These are phyloP conservation scores for Malaclemys terrapin DNA, from an alignment of 2,113 vertebrate species.

Conservation along the genomic window DNA sequence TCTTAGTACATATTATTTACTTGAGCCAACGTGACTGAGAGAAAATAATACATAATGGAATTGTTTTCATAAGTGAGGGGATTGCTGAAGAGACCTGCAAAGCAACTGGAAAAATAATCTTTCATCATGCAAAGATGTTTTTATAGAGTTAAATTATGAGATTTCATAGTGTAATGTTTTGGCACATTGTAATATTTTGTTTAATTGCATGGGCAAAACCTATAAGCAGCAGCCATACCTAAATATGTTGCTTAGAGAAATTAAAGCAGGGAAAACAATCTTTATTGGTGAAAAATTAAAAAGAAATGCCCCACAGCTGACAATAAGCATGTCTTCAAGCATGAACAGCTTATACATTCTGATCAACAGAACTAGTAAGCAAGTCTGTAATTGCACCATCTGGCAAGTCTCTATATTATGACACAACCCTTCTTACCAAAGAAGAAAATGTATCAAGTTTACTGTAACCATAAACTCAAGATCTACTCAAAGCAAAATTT, in stretches of 20 bases:
- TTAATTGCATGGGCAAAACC: neutral
- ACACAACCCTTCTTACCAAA: slow-evolving; percentile 8
- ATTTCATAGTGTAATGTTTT: neutral
- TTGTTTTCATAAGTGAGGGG: slow-evolving; percentile 26
- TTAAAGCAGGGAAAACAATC: slow-evolving; percentile 10
- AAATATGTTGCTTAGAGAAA: neutral
- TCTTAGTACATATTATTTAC: neutral
- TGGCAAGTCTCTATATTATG: neutral
- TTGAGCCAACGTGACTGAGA: neutral
- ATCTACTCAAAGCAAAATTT: neutral
- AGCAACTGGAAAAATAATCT: neutral
- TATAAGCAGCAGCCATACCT: slow-evolving; percentile 40
- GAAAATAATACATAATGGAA: slow-evolving; percentile 10
- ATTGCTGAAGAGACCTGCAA: neutral
- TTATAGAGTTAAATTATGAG: slow-evolving; percentile 9
- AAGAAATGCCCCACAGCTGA: slow-evolving; percentile 1
- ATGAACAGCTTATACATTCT: neutral
- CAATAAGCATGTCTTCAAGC: slow-evolving; percentile 1
- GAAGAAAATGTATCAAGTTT: neutral
- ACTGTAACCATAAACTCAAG: neutral
- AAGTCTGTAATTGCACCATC: neutral
- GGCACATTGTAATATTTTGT: slow-evolving; percentile 26
- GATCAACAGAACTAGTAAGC: neutral
- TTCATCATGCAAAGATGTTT: slow-evolving; percentile 33
- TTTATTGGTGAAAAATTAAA: neutral